Evolutionary conservation across 2,113 vertebrate species (phyloP).

Genomic region (Hyaena hyaena): DNA sequence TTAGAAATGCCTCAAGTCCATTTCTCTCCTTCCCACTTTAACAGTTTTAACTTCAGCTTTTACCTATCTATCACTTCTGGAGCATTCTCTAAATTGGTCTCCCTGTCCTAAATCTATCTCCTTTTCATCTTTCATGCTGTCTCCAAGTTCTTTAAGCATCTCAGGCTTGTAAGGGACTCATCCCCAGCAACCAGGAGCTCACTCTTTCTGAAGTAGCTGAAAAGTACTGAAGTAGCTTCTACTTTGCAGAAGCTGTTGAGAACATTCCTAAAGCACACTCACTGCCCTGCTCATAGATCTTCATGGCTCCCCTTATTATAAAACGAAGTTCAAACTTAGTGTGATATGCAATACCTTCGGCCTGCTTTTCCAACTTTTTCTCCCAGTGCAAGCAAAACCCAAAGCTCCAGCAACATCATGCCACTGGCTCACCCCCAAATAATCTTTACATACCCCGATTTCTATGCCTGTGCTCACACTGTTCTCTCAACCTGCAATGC

Average conservation of each 20-base stretch:
- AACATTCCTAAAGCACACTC: conserved; percentile 12
- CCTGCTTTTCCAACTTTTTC: conserved; percentile 26
- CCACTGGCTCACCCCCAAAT: background rate
- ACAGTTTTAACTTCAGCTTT: background rate
- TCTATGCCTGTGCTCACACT: background rate
- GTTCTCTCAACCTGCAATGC: conserved; percentile 8
- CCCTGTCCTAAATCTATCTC: background rate
- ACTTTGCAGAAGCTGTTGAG: conserved; percentile 11
- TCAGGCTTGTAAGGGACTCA: conserved; percentile 37
- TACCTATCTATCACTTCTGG: background rate
- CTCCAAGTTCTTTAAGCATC: conserved; percentile 21
- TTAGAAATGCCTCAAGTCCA: background rate
- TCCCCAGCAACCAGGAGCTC: conserved; percentile 31
- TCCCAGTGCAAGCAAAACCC: conserved; percentile 26
- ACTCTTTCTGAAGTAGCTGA: conserved; percentile 14
- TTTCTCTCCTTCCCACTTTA: background rate
- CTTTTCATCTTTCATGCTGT: conserved; percentile 21
- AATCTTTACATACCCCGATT: background rate
- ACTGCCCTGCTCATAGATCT: background rate
- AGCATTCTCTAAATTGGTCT: background rate
- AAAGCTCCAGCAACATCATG: background rate
- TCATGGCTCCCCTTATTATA: background rate
- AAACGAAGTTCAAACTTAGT: conserved; percentile 38
- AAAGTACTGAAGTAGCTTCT: too few species aligned
- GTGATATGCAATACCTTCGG: background rate